These are phyloP conservation scores for Phrynocephalus versicolor DNA, from an alignment of 2,113 vertebrate species.

Conservation along the genomic window DNA sequence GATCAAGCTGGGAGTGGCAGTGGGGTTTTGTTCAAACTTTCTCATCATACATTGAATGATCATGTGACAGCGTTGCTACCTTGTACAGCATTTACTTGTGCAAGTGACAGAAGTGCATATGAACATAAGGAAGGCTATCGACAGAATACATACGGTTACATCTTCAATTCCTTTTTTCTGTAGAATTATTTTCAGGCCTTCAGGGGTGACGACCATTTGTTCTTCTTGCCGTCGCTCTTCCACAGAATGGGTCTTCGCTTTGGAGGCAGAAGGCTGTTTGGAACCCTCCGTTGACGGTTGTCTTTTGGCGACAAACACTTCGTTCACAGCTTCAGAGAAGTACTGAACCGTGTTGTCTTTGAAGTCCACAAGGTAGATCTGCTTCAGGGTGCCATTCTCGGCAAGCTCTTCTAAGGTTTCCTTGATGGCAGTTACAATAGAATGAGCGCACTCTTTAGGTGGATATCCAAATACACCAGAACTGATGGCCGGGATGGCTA, in stretches of 20 bases:
- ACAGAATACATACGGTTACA: conserved; percentile 75
- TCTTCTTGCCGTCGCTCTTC: not conserved
- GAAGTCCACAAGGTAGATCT: conserved; percentile 80
- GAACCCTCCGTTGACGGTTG: rapidly evolving
- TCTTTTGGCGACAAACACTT: conserved; percentile 44
- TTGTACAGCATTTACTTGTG: not conserved
- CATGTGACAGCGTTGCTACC: not conserved
- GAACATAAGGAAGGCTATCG: not conserved
- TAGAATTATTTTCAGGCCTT: conserved; percentile 76
- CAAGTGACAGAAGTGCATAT: not conserved
- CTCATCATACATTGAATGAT: not conserved
- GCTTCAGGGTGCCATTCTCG: conserved; percentile 61
- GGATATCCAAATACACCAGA: conserved; percentile 79
- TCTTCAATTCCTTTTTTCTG: conserved; percentile 76
- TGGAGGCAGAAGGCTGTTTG: not conserved
- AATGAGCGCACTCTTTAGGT: conserved; percentile 68
- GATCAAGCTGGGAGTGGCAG: no score
- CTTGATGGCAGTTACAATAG: conserved; percentile 77
- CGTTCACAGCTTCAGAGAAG: conserved; percentile 67
- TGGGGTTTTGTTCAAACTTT: not conserved
- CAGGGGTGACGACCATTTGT: conserved; percentile 65
- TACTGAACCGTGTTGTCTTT: conserved; percentile 54
- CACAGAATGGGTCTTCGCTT: not conserved
- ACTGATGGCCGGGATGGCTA: conserved; percentile 85
- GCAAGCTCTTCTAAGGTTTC: conserved; percentile 65